Evolutionary conservation across 2,113 vertebrate species (phyloP).

Genomic region (Seriola quinqueradiata): DNA sequence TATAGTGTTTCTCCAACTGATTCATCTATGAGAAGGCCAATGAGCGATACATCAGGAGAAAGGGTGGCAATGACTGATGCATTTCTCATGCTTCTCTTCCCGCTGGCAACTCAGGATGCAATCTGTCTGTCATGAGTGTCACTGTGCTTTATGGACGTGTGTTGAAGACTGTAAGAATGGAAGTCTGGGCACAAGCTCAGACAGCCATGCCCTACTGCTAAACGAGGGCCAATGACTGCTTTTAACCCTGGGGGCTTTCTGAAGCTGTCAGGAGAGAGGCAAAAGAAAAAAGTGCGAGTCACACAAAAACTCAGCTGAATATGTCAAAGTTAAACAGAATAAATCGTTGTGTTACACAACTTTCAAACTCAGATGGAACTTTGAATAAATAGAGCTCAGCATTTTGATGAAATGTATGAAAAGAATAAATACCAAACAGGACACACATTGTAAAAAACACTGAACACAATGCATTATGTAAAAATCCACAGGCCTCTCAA

Average conservation of each 20-base stretch:
- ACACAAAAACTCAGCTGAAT: constrained; percentile 28
- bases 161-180: constrained; percentile 60
- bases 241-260: constrained; percentile 62
- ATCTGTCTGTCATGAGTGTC: constrained; percentile 72
- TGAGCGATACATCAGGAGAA: constrained; percentile 74
- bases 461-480: constrained; percentile 38
- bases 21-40: constrained; percentile 59
- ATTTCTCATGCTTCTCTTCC: constrained; percentile 77
- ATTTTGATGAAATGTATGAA: constrained; percentile 32
- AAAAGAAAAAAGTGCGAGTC: constrained; percentile 21
- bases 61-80: constrained; percentile 68
- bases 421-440: constrained; percentile 31
- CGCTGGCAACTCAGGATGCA: constrained; percentile 69
- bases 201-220: constrained; percentile 46
- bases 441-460: not conserved
- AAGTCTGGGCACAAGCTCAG: constrained; percentile 54
- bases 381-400: constrained; percentile 19
- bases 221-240: constrained; percentile 46
- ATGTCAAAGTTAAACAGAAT: constrained; percentile 46
- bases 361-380: constrained; percentile 31
- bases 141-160: constrained; percentile 60
- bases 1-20: constrained; percentile 58
- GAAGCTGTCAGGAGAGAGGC: constrained; percentile 37
- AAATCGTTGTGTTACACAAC: constrained; percentile 24
- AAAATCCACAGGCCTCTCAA: constrained; percentile 31